Evolutionary conservation across 2,113 vertebrate species (phyloP).

Genomic region (Lepus americanus): DNA sequence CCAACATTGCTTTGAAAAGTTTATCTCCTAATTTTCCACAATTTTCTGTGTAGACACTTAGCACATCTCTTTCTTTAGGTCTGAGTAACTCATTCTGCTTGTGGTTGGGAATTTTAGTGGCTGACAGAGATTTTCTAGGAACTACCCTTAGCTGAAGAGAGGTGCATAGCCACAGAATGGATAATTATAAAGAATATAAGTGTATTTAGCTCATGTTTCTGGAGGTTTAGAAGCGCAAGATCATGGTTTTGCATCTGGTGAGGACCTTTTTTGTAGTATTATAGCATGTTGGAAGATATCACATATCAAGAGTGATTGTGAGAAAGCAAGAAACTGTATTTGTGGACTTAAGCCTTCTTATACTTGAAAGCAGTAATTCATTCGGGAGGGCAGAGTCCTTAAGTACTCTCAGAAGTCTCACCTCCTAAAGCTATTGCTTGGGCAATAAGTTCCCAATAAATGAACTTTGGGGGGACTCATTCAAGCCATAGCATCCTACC

Average conservation of each 20-base stretch:
- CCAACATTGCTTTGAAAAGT: background rate
- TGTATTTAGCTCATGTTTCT: background rate
- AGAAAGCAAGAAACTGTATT: too few species aligned
- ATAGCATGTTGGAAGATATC: background rate
- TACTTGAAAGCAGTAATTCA: too few species aligned
- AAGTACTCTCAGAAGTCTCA: too few species aligned
- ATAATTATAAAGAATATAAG: background rate
- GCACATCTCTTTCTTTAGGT: background rate
- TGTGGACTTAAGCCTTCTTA: too few species aligned
- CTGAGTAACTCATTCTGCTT: background rate
- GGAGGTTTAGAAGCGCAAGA: background rate
- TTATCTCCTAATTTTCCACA: background rate
- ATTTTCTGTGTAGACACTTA: background rate
- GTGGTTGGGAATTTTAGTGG: background rate
- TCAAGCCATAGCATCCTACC: background rate
- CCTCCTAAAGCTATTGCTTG: too few species aligned
- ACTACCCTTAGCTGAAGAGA: background rate
- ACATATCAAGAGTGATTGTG: background rate
- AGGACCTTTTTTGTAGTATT: too few species aligned
- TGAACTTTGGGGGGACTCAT: too few species aligned
- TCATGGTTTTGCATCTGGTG: background rate
- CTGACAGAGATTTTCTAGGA: background rate
- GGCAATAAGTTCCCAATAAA: too few species aligned
- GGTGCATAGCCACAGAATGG: background rate
- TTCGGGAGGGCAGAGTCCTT: too few species aligned